A percentile compares a stretch with the other conserved stretches of the same genome.
These are phyloP conservation scores for Phylloscopus trochiloides DNA, from an alignment of 2,113 vertebrate species.

Conservation along the genomic window DNA sequence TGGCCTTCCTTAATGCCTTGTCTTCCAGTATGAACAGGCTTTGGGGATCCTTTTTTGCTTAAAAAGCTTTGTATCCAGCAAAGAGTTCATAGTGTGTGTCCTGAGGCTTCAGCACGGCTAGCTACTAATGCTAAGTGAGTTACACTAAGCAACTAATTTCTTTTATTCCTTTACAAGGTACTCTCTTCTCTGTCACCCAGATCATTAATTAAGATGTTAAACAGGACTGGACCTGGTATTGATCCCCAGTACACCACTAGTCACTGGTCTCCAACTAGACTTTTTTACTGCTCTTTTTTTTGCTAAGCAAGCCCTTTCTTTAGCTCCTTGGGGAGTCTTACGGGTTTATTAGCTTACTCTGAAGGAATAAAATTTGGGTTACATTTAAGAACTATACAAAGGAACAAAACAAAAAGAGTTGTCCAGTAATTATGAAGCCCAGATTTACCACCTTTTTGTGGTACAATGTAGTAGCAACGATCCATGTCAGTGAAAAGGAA, in stretches of 20 bases:
- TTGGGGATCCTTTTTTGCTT: background rate
- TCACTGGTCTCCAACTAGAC: background rate
- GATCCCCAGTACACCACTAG: background rate
- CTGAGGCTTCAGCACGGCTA: background rate
- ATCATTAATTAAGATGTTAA: background rate
- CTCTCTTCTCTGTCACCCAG: background rate
- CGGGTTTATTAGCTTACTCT: background rate
- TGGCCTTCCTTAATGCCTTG: background rate
- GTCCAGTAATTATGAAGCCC: background rate
- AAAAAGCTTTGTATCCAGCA: background rate
- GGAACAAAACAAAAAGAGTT: background rate
- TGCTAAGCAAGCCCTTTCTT: background rate
- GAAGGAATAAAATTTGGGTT: background rate
- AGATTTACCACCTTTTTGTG: background rate
- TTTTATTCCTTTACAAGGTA: background rate
- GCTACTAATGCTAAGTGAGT: background rate
- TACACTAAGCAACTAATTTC: background rate
- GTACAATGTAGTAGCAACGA: background rate
- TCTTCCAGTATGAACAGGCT: background rate
- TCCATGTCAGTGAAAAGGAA: background rate
- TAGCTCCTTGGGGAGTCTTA: background rate
- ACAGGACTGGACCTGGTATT: background rate
- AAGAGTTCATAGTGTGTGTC: background rate
- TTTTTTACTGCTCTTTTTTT: background rate
- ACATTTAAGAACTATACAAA: background rate